Percentiles rank a stretch among this genome's conserved stretches.
Conservation (phyloP, 2,888 invertebrate species). For the Orthosia gracilis region DNA sequence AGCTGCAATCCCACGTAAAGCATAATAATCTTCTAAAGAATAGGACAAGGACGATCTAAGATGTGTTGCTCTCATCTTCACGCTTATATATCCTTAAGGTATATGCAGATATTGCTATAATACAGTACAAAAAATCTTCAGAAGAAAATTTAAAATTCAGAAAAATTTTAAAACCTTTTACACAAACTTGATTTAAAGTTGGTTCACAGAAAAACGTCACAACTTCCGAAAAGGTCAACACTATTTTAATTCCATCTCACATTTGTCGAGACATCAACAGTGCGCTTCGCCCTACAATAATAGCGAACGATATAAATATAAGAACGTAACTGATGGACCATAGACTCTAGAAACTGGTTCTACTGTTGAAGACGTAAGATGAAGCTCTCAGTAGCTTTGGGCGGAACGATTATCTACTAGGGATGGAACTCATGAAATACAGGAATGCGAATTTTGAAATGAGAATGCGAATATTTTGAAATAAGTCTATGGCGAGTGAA, state of each 20-base stretch:
- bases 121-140: neutral
- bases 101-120: neutral
- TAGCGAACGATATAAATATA: slow-evolving; percentile 82
- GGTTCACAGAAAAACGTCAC: neutral
- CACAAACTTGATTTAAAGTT: neutral
- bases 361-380: slow-evolving; percentile 73
- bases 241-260: slow-evolving; percentile 12
- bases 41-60: slow-evolving; percentile 3
- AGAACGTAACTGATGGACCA: slow-evolving; percentile 79
- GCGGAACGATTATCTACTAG: slow-evolving; percentile 59
- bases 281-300: slow-evolving; percentile 64
- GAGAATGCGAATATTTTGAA: slow-evolving; percentile 7
- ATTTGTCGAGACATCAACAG: slow-evolving; percentile 21
- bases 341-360: slow-evolving; percentile 76
- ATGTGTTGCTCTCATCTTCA: neutral
- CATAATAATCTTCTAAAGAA: slow-evolving; percentile 8
- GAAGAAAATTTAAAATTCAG: no score
- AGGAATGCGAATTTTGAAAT: slow-evolving; percentile 3
- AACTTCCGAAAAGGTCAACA: neutral
- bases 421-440: slow-evolving; percentile 4
- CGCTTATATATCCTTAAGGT: neutral
- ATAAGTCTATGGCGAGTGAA: neutral
- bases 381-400: slow-evolving; percentile 62
- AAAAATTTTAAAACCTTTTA: neutral
- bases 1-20: slow-evolving; percentile 19